Percentiles rank a stretch among this genome's conserved stretches.
Conservation (phyloP, 2,888 invertebrate genomes). For the Conchocele bisecta region DNA sequence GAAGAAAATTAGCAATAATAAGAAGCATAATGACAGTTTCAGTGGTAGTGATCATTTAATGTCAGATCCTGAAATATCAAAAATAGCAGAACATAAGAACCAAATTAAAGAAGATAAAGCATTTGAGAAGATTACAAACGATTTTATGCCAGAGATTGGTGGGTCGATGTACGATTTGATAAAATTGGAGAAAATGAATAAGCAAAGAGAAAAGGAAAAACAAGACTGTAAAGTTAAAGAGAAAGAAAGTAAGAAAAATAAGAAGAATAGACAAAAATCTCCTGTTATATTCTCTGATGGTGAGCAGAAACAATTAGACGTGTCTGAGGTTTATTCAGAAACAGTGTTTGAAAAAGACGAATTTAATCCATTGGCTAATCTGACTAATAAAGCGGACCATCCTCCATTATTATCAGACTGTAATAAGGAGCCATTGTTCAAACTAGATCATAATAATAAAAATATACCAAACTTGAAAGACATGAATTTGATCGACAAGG, state of each 20-base stretch:
- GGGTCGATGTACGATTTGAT: not conserved
- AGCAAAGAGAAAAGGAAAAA: slow-evolving; percentile 51
- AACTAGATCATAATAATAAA: slow-evolving; percentile 46
- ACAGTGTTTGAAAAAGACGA: slow-evolving; percentile 52
- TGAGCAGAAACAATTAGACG: slow-evolving; percentile 34
- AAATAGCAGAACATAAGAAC: not conserved
- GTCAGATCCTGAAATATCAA: slow-evolving; percentile 33
- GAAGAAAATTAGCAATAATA: slow-evolving; percentile 24
- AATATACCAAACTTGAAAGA: slow-evolving; percentile 48
- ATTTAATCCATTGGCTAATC: slow-evolving; percentile 35
- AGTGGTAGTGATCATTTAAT: slow-evolving; percentile 46
- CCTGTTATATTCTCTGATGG: slow-evolving; percentile 43
- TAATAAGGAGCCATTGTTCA: slow-evolving; percentile 41
- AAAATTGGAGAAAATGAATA: slow-evolving; percentile 24
- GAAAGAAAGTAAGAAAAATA: slow-evolving; percentile 45
- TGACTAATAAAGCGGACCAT: slow-evolving; percentile 54
- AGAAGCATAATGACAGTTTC: slow-evolving; percentile 35
- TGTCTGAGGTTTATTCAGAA: slow-evolving; percentile 50
- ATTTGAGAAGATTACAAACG: slow-evolving; percentile 18
- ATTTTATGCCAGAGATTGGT: too few relatives aligned
- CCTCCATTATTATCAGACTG: slow-evolving; percentile 45
- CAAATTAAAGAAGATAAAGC: slow-evolving; percentile 5
- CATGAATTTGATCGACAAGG: slow-evolving; percentile 27
- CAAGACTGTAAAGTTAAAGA: too few relatives aligned
- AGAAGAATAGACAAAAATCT: slow-evolving; percentile 35